Base-by-base conservation (phyloP, 2,797 vertebrate species). In the Sebastes oblongus region DNA sequence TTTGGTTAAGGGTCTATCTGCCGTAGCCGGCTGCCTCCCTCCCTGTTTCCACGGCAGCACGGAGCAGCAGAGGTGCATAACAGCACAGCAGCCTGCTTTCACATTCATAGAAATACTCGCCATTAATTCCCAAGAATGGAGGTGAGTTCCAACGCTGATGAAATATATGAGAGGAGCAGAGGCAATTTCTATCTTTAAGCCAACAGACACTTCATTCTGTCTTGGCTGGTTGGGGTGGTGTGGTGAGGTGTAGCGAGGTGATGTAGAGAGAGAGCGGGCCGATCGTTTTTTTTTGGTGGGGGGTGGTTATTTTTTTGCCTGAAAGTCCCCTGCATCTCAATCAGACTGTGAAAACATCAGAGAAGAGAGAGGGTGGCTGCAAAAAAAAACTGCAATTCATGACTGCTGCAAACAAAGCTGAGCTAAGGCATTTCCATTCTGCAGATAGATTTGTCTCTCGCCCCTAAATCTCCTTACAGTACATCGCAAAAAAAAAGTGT, bases 91-190 rank as follows among this genome's bases (percentile, higher is more conserved):
- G 80, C 92, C 94, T 95, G 92, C 92, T 96, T 95, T 93, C 90
- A 93, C 93, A 96, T 96, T 96, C 96, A 96, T 96, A 94, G 95
- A 95, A 95, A 95, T 90, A 70, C 91, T 76, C 24, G 81, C 87
- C 90, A 95, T 95, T 95, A 94, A 94, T 95, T 95, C 91, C 80
- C 83, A 69, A 81, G 86, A 94, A 93, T 88, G 88, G 88, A 94
- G 91, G 90, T 87, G 89, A 94, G 85, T 92, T 91, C 88, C 86
- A 89, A 52, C 59, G 84, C 92, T 94, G 95, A 94, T 95, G 93
- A 93, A 95, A 96, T 94, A 88, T 94, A 86, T 74, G 92, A 91
- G 92, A 91, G 91, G 85, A 86, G 91, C 89, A 88, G 87, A 92
- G 76, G 92, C 92, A 94, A 92, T 95, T 94, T 94, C 90, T 93